These are phyloP conservation scores for Aplodontia rufa DNA, from an alignment of 2,113 vertebrate genomes.

Conservation along the genomic window DNA sequence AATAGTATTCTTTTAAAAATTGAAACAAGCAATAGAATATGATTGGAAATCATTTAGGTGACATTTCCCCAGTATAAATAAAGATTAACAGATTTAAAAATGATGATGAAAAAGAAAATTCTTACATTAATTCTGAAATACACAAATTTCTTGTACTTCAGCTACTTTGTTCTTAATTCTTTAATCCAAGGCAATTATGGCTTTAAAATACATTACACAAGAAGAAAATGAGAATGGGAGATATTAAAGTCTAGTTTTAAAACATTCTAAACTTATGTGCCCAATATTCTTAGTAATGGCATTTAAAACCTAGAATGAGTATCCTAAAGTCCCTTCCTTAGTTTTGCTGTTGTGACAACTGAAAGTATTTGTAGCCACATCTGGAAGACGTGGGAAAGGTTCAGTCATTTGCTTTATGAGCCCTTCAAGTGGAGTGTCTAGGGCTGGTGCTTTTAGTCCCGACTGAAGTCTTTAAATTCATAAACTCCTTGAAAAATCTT, in stretches of 20 bases:
- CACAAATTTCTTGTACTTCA: conserved; percentile 48
- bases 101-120: conserved; percentile 62
- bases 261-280: conserved; percentile 57
- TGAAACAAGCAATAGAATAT: conserved; percentile 59
- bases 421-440: conserved; percentile 49
- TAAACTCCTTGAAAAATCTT: conserved; percentile 72
- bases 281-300: neutral
- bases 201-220: neutral
- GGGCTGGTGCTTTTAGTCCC: conserved; percentile 60
- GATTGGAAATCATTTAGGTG: conserved; percentile 13
- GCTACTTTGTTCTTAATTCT: conserved; percentile 26
- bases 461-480: conserved; percentile 64
- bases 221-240: conserved; percentile 53
- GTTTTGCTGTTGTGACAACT: conserved; percentile 41
- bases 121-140: conserved; percentile 44
- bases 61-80: conserved; percentile 26
- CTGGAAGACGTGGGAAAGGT: conserved; percentile 54
- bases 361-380: conserved; percentile 47
- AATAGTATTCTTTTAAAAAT: conserved; percentile 10
- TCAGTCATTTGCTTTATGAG: conserved; percentile 70
- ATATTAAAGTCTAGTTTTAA: conserved; percentile 40
- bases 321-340: neutral
- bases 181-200: neutral
- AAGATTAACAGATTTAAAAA: conserved; percentile 52
- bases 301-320: conserved; percentile 61